A percentile compares a stretch with the other conserved stretches of the same genome.
phyloP scores from a whole-genome alignment of 2,888 invertebrate genomes.

The Trichopria drosophilae region DNA sequence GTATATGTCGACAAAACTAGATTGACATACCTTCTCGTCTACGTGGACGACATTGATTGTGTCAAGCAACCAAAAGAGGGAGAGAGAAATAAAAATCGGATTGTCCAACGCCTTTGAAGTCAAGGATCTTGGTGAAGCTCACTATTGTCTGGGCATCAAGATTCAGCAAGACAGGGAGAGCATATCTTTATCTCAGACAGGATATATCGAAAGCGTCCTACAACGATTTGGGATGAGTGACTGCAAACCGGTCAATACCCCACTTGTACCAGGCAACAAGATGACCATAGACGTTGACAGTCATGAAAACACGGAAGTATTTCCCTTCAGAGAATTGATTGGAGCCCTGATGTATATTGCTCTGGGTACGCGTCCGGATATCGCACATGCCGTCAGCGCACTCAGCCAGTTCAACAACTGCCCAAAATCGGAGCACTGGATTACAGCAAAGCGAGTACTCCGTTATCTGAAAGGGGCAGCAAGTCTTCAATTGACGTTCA shows the following conservation, averaged over 20 bases:
- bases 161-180: no score
- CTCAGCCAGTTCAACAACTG: background rate
- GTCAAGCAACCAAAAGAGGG: no score
- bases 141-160: no score
- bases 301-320: background rate
- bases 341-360: slow-evolving; percentile 26
- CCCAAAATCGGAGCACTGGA: slow-evolving; percentile 2
- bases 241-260: no score
- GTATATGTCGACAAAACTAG: background rate
- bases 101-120: background rate
- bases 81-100: background rate
- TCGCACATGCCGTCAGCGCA: no score
- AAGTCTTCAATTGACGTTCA: slow-evolving; percentile 8
- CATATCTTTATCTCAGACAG: no score
- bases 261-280: slow-evolving; percentile 15
- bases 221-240: no score
- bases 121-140: slow-evolving; percentile 1
- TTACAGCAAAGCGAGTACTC: slow-evolving; percentile 4
- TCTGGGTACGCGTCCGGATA: no score
- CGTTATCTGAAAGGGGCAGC: slow-evolving; percentile 4
- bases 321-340: no score
- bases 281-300: slow-evolving; percentile 2
- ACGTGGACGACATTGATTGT: slow-evolving; percentile 12
- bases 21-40: background rate
- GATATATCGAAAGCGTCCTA: no score